Evolutionary conservation across 2,797 vertebrate species (phyloP).

Genomic region (Gymnothorax reevesii): DNA sequence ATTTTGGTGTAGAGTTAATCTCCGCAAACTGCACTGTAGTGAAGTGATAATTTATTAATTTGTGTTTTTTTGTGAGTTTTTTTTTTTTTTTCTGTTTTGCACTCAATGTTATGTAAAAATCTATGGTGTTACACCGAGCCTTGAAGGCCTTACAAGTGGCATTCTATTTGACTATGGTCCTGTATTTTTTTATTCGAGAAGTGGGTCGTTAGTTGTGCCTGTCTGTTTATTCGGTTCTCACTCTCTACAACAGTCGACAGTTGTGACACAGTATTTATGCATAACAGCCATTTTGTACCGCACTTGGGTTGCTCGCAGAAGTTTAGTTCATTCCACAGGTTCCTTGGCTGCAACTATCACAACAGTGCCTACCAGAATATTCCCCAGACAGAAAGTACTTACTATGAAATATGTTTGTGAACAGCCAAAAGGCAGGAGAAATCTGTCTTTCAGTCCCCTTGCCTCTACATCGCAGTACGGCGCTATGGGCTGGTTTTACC

Average conservation of each 20-base stretch:
- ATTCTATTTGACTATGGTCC: constrained; percentile 67
- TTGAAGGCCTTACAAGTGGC: constrained; percentile 81
- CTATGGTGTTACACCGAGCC: constrained; percentile 66
- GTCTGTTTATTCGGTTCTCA: constrained; percentile 39
- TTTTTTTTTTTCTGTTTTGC: constrained; percentile 60
- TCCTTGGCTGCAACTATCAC: constrained; percentile 73
- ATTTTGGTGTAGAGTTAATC: constrained; percentile 67
- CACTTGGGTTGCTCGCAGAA: constrained; percentile 56
- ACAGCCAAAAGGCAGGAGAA: not conserved
- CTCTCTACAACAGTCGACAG: not conserved
- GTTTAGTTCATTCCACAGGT: constrained; percentile 71
- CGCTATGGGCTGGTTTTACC: not conserved
- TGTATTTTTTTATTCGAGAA: not conserved
- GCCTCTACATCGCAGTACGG: not conserved
- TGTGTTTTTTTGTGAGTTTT: constrained; percentile 42
- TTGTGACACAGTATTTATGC: constrained; percentile 29
- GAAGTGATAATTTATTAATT: constrained; percentile 29
- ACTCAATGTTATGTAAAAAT: constrained; percentile 70
- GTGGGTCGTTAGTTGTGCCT: constrained; percentile 60
- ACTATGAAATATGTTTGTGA: constrained; percentile 31
- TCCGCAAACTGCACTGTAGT: constrained; percentile 65
- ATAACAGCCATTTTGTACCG: constrained; percentile 52
- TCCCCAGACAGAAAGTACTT: constrained; percentile 65
- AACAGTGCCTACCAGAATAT: constrained; percentile 73
- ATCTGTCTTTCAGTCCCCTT: not conserved